Evolutionary conservation across 2,113 vertebrate species (phyloP), one percentile per base, ranked within the genome.

Genomic region (Ctenodactylus gundi): DNA sequence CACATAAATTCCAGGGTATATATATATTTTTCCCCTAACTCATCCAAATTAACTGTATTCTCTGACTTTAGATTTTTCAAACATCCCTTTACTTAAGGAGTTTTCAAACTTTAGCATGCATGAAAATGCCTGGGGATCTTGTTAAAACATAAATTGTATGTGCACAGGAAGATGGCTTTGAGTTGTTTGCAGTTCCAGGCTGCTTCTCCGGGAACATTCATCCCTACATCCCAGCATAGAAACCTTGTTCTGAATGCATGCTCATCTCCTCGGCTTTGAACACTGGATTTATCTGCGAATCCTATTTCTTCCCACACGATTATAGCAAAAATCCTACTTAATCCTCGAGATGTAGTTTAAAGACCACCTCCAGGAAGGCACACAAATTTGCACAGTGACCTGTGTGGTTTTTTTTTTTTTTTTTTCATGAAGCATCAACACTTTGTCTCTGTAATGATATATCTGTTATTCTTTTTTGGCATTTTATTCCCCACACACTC

Each of bases 11-110:
- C 46, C 18, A n/a, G n/a, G n/a, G n/a, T n/a, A n/a, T n/a, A 75
- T 39, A 39, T 62, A 90, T 44, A 49, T 41, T 14, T 9, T 76
- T n/a, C 5, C 23, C 13, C 1, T 1, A 72, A 89, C 75, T 7
- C 20, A 39, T 65, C 17, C 6, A 83, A 89, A 68, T 94, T 57
- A 62, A 20, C 3, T 58, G 3, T 12, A 73, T 89, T 91, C 3
- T 9, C 44, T 93, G 81, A 93, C 41, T 57, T 89, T 1, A 62
- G 85, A 60, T 91, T 89, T n/a, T 91, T 84, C 34, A 77, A 57
- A 85, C 53, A 49, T 72, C 77, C 17, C 60, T 83, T 90, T 75
- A 41, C 31, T 27, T 75, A 82, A 15, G 1, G 77, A 11, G 0
- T 72, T 88, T 95, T 85, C 34, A 93, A 58, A 49, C 20, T 88